phyloP scores from a whole-genome alignment of 2,888 invertebrate genomes.

The Hofmannophila pseudospretella region DNA sequence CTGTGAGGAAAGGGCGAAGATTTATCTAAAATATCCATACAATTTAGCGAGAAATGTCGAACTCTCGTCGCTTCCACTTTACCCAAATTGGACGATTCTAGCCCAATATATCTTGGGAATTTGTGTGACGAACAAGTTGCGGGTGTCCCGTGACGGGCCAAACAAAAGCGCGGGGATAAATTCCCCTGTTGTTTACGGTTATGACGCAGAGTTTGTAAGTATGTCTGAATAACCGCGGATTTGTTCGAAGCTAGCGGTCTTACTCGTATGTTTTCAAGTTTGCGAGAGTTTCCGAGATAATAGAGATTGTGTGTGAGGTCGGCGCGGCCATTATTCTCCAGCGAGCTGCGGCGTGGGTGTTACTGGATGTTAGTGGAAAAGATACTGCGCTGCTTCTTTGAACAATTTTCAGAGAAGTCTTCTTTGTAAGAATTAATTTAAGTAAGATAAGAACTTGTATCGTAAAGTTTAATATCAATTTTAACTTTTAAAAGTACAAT shows the following conservation, averaged over 20 bases:
- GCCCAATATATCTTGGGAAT: conserved; percentile 66
- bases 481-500: not conserved
- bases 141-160: conserved; percentile 39
- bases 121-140: conserved; percentile 67
- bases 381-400: conserved; percentile 15
- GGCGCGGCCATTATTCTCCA: conserved; percentile 20
- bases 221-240: conserved; percentile 47
- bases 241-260: conserved; percentile 29
- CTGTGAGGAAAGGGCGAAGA: conserved; percentile 59
- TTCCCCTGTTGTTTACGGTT: conserved; percentile 61
- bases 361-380: conserved; percentile 17
- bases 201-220: conserved; percentile 52
- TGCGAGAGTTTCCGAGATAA: conserved; percentile 36
- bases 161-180: conserved; percentile 62
- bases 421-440: conserved; percentile 14
- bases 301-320: conserved; percentile 36
- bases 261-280: conserved; percentile 39
- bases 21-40: conserved; percentile 74
- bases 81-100: conserved; percentile 70
- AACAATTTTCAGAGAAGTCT: conserved; percentile 14
- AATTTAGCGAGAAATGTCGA: conserved; percentile 66
- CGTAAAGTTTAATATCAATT: conserved; percentile 2
- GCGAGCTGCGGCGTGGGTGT: conserved; percentile 17
- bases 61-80: conserved; percentile 68
- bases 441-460: conserved; percentile 9